phyloP scores from a whole-genome alignment of 92 coral and sea anemone genomes.

The Palythoa grandis region DNA sequence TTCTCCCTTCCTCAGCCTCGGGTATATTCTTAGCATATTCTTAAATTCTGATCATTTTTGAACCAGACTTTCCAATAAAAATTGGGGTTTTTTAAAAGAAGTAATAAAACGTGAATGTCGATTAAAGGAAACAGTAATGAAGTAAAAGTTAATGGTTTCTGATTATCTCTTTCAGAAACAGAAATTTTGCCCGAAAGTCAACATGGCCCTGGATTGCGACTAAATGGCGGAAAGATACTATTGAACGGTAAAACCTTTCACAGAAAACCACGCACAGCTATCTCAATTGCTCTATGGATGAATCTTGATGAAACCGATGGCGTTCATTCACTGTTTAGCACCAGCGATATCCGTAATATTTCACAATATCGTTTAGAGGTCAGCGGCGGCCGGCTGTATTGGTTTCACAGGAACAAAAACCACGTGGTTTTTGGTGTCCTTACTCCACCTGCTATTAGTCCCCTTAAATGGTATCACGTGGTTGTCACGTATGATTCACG shows the following conservation, averaged over 20 bases:
- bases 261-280: conserved; percentile 80
- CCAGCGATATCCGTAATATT: conserved; percentile 61
- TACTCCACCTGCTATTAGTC: conserved; percentile 67
- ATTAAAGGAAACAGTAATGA: no score
- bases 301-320: conserved; percentile 81
- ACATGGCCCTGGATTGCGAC: conserved; percentile 77
- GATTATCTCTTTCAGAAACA: conserved; percentile 54
- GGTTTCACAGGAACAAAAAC: conserved; percentile 86
- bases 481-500: conserved; percentile 89
- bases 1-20: no score
- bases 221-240: conserved; percentile 78
- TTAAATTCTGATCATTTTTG: no score
- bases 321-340: conserved; percentile 75
- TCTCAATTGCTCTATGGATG: conserved; percentile 89
- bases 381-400: conserved; percentile 74
- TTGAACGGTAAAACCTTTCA: conserved; percentile 80
- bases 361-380: conserved; percentile 74
- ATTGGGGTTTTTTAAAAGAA: no score
- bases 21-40: no score
- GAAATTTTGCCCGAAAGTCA: conserved; percentile 63
- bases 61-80: no score
- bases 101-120: no score
- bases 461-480: conserved; percentile 91
- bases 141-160: not conserved
- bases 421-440: conserved; percentile 71